These are phyloP conservation scores for Gasterosteus nipponicus DNA, from an alignment of 2,113 vertebrate genomes.

Conservation along the genomic window DNA sequence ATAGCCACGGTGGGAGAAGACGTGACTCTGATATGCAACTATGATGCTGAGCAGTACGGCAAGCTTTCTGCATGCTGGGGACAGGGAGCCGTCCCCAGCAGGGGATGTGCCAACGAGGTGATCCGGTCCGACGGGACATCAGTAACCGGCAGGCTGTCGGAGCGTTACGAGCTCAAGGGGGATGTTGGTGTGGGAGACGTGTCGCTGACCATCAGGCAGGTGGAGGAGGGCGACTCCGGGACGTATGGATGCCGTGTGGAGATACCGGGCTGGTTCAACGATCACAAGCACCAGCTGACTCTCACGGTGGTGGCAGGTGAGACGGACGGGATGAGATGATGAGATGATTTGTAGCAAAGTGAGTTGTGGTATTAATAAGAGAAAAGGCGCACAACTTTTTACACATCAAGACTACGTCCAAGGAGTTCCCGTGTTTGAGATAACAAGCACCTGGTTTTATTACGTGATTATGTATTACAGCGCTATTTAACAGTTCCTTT, in stretches of 20 bases:
- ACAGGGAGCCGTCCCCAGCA: conserved; percentile 59
- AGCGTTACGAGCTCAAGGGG: conserved; percentile 67
- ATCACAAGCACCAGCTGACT: conserved; percentile 65
- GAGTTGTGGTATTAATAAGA: no score
- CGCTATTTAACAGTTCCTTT: neutral
- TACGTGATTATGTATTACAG: neutral
- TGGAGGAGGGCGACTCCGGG: conserved; percentile 65
- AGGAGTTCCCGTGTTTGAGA: neutral
- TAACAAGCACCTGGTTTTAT: neutral
- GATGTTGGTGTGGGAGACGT: conserved; percentile 61
- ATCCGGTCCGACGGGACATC: conserved; percentile 60
- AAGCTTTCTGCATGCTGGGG: conserved; percentile 72
- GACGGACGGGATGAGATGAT: neutral
- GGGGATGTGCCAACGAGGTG: conserved; percentile 63
- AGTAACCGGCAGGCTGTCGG: conserved; percentile 51
- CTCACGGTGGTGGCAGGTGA: conserved; percentile 76
- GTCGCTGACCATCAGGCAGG: conserved; percentile 72
- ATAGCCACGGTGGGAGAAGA: conserved; percentile 58
- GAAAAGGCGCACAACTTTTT: neutral
- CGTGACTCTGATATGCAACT: conserved; percentile 68
- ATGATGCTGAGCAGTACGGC: conserved; percentile 59
- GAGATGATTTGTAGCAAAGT: neutral
- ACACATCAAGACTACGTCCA: neutral
- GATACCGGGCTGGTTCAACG: conserved; percentile 79
- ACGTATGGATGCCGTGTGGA: conserved; percentile 77